These are phyloP conservation scores for Aradus depressus DNA, from an alignment of 2,888 invertebrate genomes.

Conservation along the genomic window DNA sequence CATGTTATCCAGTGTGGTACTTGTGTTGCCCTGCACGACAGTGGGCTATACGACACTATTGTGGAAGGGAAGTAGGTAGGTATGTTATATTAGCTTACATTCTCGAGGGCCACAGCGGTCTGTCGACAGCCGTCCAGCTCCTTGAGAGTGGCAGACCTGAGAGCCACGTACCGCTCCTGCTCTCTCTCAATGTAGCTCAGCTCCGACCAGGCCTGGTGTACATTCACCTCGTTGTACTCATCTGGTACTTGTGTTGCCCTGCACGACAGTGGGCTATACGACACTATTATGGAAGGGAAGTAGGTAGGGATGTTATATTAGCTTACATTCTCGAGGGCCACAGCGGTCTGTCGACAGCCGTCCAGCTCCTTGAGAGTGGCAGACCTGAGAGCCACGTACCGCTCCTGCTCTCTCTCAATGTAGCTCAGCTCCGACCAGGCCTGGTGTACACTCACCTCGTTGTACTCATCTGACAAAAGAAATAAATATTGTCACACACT, in stretches of 20 bases:
- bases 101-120: conserved; percentile 68
- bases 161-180: conserved; percentile 65
- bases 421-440: conserved; percentile 75
- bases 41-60: too few relatives aligned
- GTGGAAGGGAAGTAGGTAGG: too few relatives aligned
- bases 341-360: conserved; percentile 63
- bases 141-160: conserved; percentile 63
- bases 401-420: conserved; percentile 74
- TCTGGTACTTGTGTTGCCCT: too few relatives aligned
- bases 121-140: conserved; percentile 70
- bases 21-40: too few relatives aligned
- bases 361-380: conserved; percentile 73
- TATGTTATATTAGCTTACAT: too few relatives aligned
- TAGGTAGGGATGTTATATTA: too few relatives aligned
- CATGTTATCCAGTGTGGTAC: too few relatives aligned
- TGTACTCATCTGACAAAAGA: conserved; percentile 7
- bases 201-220: conserved; percentile 75
- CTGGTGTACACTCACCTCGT: conserved; percentile 52
- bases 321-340: conserved; percentile 69
- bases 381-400: conserved; percentile 62
- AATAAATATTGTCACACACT: too few relatives aligned
- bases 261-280: too few relatives aligned
- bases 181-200: conserved; percentile 74
- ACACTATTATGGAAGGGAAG: too few relatives aligned
- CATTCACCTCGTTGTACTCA: conserved; percentile 39